Conservation (phyloP, 2,888 invertebrate genomes). For the Lepidochrysops patricia region DNA sequence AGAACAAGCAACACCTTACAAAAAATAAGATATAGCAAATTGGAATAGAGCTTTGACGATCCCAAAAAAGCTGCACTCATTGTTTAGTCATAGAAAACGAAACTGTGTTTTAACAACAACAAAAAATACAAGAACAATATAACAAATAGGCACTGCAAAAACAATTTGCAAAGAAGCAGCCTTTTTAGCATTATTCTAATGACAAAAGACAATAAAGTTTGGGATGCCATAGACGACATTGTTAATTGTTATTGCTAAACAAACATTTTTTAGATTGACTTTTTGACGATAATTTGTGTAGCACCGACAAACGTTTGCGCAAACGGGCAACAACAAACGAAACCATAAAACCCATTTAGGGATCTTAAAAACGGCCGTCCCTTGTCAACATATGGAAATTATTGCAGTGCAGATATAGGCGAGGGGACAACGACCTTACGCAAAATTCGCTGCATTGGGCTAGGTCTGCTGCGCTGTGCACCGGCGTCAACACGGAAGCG, state of each 20-base stretch:
- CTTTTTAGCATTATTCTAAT: conserved; percentile 43
- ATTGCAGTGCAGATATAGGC: conserved; percentile 30
- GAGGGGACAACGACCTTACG: conserved; percentile 71
- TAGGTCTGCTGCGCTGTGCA: conserved; percentile 71
- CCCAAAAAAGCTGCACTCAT: background rate
- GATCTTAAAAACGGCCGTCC: conserved; percentile 17
- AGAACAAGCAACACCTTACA: too few relatives aligned
- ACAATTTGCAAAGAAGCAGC: conserved; percentile 14
- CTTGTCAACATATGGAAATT: conserved; percentile 21
- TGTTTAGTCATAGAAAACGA: conserved; percentile 7
- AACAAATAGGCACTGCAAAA: background rate
- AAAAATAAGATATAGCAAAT: background rate
- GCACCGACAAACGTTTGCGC: conserved; percentile 44
- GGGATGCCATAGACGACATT: background rate
- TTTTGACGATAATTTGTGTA: conserved; percentile 35
- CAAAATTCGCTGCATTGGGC: conserved; percentile 76
- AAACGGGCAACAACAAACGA: conserved; percentile 36
- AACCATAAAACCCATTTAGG: conserved; percentile 12
- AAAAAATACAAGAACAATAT: background rate
- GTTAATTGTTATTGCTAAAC: conserved; percentile 31
- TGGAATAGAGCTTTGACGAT: background rate
- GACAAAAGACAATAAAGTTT: conserved; percentile 28
- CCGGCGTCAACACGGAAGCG: conserved; percentile 62
- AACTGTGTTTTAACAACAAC: conserved; percentile 7
- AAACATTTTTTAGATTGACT: conserved; percentile 31